phyloP scores from a whole-genome alignment of 2,797 vertebrate species.

The Craterocephalus amniculus region DNA sequence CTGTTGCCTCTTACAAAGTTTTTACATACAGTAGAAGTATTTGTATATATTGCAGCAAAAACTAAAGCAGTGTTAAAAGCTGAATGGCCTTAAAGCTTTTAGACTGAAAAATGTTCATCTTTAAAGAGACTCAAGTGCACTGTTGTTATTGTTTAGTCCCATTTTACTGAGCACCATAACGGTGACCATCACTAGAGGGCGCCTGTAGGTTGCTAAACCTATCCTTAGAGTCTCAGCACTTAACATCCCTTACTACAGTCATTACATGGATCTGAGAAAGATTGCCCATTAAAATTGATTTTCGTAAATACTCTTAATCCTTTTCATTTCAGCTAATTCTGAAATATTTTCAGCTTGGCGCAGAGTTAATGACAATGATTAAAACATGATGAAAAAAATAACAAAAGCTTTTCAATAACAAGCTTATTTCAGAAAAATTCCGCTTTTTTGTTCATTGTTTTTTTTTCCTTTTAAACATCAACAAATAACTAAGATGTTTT shows the following conservation, averaged over 20 bases:
- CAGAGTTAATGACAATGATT: conserved; percentile 25
- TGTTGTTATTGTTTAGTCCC: background rate
- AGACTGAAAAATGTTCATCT: background rate
- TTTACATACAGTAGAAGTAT: background rate
- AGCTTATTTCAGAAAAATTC: background rate
- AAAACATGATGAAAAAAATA: conserved; percentile 8
- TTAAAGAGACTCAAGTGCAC: background rate
- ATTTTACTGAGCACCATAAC: conserved; percentile 8
- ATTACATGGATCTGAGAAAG: conserved; percentile 37
- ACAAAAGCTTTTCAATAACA: background rate
- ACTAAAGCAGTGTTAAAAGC: background rate
- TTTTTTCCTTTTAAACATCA: background rate
- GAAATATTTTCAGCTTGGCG: conserved; percentile 18
- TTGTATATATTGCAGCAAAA: background rate
- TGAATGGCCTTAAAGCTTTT: background rate
- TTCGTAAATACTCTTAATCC: conserved; percentile 45
- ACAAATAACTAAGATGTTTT: background rate
- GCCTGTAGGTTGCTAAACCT: conserved; percentile 65
- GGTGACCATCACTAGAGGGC: conserved; percentile 78
- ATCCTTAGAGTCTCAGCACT: conserved; percentile 13
- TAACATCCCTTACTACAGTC: conserved; percentile 17
- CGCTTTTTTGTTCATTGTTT: background rate
- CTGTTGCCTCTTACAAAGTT: background rate
- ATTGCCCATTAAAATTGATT: conserved; percentile 40
- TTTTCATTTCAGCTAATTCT: conserved; percentile 28